Evolutionary conservation across 2,888 invertebrate species (phyloP).

Genomic region (Lithophane semibrunnea): DNA sequence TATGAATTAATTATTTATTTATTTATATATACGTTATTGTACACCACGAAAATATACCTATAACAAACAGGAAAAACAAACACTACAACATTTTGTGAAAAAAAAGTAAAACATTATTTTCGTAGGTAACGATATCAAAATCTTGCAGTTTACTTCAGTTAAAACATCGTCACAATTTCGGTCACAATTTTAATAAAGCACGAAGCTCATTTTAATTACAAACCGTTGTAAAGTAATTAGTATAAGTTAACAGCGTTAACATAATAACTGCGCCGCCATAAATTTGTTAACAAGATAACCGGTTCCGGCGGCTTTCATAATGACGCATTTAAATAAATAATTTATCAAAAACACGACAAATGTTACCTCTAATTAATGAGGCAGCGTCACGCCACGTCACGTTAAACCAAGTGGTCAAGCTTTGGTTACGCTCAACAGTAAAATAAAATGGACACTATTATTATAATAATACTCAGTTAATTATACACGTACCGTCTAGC

Average conservation of each 20-base stretch:
- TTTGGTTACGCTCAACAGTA: conserved; percentile 9
- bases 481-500: conserved; percentile 82
- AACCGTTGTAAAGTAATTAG: conserved; percentile 46
- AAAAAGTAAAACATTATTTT: background rate
- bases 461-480: background rate
- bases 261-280: conserved; percentile 29
- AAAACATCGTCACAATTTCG: background rate
- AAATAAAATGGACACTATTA: background rate
- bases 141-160: background rate
- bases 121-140: background rate
- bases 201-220: conserved; percentile 44
- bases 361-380: conserved; percentile 20
- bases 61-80: no score
- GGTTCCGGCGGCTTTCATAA: conserved; percentile 6
- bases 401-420: conserved; percentile 1
- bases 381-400: background rate
- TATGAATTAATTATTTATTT: background rate
- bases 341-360: conserved; percentile 33
- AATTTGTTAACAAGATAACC: conserved; percentile 48
- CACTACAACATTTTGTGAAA: no score
- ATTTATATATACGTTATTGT: no score
- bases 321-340: conserved; percentile 37
- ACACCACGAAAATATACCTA: no score
- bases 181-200: conserved; percentile 6
- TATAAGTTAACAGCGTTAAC: conserved; percentile 29